Evolutionary conservation across 2,797 vertebrate genomes (phyloP), one percentile per base, ranked within the genome.

Genomic region (Adelosebastes latens): DNA sequence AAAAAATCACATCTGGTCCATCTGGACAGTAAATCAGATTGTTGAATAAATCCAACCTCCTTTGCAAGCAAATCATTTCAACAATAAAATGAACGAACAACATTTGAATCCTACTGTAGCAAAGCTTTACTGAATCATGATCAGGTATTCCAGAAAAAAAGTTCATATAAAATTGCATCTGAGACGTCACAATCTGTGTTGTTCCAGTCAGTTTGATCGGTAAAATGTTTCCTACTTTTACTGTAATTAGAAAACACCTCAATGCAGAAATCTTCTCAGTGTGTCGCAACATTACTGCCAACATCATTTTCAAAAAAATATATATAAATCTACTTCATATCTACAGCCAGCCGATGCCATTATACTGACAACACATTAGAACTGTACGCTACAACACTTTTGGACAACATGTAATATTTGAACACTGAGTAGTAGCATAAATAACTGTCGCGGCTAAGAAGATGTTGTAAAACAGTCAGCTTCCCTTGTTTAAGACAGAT

Each of bases 111-210:
- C 81, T 86, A 80, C 77, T 89, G 86, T 68, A 90, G 85, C 72
- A 90, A 88, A 88, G 66, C 84, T 91, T 91, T 92, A 91, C 91
- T 88, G 78, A 88, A 60, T 80, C 62, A 82, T 86, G 49, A 73
- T 87, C 80, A 84, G 81, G 31, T 82, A 66, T 56, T 83, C 64
- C 82, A 92, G 82, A 78, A 75, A 80, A 64, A 27, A 76, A 22
- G 16, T 82, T 80, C 6, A 81, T 90, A 90, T 84, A 91, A 90
- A 93, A 92, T 74, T 81, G 56, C 58, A 88, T 83, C 66, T 79
- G 75, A 84, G 83, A 87, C 8, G 2, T 78, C 27, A 83, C 32
- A 63, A 68, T 60, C 34, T 67, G 58, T 32, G 31, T 65, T 67
- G 56, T 58, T 77, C 63, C 25, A 59, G 61, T 72, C 84, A 77